Percentiles rank a stretch among this genome's conserved stretches.
Evolutionary conservation across 1,140 invertebrate genomes (phyloP).

Genomic region (Planococcus citri): DNA sequence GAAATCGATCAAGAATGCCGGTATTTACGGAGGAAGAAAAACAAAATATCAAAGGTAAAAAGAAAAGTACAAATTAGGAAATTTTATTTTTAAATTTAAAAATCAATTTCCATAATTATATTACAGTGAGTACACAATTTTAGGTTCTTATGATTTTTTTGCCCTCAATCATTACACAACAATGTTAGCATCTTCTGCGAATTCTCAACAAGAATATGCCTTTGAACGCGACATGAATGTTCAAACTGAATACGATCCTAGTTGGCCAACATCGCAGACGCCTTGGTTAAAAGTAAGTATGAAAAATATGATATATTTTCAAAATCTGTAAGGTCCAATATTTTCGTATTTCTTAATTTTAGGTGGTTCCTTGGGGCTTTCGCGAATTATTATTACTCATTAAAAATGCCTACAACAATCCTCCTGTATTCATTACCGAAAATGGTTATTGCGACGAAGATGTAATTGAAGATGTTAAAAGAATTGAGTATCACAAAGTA

Average conservation of each 20-base stretch:
- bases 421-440: not conserved
- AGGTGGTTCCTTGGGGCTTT: not conserved
- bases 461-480: not conserved
- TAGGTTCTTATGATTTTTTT: constrained; percentile 23
- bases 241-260: not conserved
- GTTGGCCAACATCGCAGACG: not conserved
- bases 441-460: not conserved
- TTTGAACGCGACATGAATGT: constrained; percentile 15
- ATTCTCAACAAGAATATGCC: not conserved
- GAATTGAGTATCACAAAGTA: not conserved
- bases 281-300: constrained; percentile 20
- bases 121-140: not conserved
- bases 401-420: not conserved
- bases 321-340: too few species aligned
- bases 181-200: not conserved
- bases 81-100: too few species aligned
- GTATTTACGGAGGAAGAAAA: constrained; percentile 45
- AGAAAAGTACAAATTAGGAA: not conserved
- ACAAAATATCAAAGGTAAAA: constrained; percentile 37
- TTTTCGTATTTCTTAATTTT: not conserved
- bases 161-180: constrained; percentile 24
- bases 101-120: not conserved
- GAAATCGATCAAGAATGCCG: constrained; percentile 40
- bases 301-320: not conserved
- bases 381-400: not conserved